phyloP scores from a whole-genome alignment of 2,113 vertebrate genomes.

The Ardeotis arabs region DNA sequence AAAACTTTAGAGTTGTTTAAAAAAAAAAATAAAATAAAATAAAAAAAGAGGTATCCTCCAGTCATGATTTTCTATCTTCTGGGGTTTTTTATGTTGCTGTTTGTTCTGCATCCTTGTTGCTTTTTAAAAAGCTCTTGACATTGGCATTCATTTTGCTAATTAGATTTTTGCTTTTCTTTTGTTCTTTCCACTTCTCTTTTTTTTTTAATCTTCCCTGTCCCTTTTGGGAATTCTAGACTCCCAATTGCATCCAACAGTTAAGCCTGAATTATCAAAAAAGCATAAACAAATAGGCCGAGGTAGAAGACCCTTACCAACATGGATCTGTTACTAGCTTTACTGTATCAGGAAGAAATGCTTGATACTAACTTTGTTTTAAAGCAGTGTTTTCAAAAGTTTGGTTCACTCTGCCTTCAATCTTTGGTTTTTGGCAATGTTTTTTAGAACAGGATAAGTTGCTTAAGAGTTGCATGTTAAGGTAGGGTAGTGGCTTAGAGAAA shows the following conservation, averaged over 20 bases:
- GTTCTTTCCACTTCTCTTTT: not conserved
- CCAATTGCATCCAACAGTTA: not conserved
- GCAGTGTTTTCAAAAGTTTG: not conserved
- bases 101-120: not conserved
- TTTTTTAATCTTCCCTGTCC: rapidly evolving
- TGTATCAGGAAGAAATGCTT: not conserved
- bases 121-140: not conserved
- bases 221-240: not conserved
- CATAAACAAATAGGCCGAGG: not conserved
- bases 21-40: not conserved
- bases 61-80: not conserved
- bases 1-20: not conserved
- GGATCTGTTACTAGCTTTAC: not conserved
- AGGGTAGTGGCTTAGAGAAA: not conserved
- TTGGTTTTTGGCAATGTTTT: not conserved
- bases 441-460: not conserved
- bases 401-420: not conserved
- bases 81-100: not conserved
- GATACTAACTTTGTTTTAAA: not conserved
- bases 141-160: not conserved
- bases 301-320: not conserved
- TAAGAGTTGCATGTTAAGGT: not conserved
- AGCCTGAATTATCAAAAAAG: not conserved
- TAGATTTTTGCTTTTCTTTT: not conserved
- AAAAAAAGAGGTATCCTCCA: not conserved